Conservation (phyloP, 2,797 vertebrate genomes). For the Brachyalestes nurse region DNA sequence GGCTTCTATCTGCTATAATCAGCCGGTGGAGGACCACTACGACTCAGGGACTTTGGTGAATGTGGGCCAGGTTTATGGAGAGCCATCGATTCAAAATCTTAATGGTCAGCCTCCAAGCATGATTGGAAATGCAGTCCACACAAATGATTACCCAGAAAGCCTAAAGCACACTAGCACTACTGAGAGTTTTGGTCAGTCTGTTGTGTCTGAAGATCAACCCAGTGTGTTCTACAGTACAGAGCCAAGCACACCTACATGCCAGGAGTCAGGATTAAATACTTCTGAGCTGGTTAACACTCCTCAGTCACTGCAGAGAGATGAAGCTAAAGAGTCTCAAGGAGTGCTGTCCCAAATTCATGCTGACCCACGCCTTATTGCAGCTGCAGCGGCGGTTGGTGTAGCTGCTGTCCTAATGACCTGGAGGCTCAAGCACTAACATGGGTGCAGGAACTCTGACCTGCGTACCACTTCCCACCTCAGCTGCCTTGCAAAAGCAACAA, state of each 20-base stretch:
- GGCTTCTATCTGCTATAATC: constrained; percentile 29
- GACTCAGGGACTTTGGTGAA: constrained; percentile 51
- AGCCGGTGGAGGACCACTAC: constrained; percentile 73
- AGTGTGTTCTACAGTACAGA: not conserved
- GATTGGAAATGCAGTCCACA: constrained; percentile 10
- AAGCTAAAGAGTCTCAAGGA: not conserved
- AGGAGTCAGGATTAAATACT: constrained; percentile 23
- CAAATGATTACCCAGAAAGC: not conserved
- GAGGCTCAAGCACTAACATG: constrained; percentile 70
- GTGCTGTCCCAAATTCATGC: not conserved
- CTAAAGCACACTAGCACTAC: constrained; percentile 14
- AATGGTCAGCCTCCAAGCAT: constrained; percentile 55
- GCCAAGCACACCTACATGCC: not conserved
- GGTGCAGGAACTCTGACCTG: not conserved
- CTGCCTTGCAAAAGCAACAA: constrained; percentile 4
- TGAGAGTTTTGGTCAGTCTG: constrained; percentile 5
- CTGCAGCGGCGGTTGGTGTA: constrained; percentile 64
- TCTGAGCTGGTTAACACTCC: not conserved
- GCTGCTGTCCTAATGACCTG: constrained; percentile 70
- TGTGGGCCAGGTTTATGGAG: constrained; percentile 53
- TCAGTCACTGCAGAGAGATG: constrained; percentile 35
- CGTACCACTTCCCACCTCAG: not conserved
- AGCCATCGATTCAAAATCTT: constrained; percentile 66
- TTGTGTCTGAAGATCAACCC: constrained; percentile 21
- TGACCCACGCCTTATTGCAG: constrained; percentile 63